Base-by-base conservation (phyloP, 2,888 invertebrate genomes). In the Drosophila birchii region DNA sequence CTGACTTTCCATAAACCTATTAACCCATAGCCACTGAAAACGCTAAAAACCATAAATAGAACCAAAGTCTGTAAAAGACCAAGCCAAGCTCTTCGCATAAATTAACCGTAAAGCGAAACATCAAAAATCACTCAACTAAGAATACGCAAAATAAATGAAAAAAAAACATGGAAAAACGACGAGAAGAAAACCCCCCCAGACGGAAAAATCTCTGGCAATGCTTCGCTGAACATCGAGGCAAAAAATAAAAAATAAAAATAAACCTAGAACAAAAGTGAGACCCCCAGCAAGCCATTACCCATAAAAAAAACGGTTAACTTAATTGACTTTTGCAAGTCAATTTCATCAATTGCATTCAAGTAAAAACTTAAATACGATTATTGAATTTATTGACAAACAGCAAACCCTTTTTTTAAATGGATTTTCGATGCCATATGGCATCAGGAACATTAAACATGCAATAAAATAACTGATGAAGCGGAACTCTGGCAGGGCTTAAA, bases 71-170 rank as follows among this genome's bases (percentile, higher is more conserved):
- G 26, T n/a, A 23, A 23, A 29, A 56, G 67, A 58, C 44, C 23
- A 14, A 44, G 38, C n/a, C 53, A 20, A 41, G 29, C 58, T 41
- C 49, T 23, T 49, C 55, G 74, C 73, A 78, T 80, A 82, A 86
- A 82, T 86, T 88, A 85, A 75, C 73, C 81, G 63, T 63, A 77
- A 78, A 75, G 75, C 73, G 43, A 88, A 83, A 86, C 83, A 88
- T 72, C 63, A 68, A 67, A 83, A 84, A 84, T 86, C 86, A 88
- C 86, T 86, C 88, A 84, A 86, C 78, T 81, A 82, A 79, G 76
- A 85, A 85, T 45, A 56, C 29, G 61, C 68, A 39, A 62, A 76
- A 76, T 64, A 72, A 82, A 78, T 76, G 58, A 66, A 72, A 72
- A 80, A 78, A 26, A 26, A 26, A 53, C 18, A 38, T 18, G 18